Conservation (phyloP, 1,140 invertebrate species). For the Hyphantria cunea region DNA sequence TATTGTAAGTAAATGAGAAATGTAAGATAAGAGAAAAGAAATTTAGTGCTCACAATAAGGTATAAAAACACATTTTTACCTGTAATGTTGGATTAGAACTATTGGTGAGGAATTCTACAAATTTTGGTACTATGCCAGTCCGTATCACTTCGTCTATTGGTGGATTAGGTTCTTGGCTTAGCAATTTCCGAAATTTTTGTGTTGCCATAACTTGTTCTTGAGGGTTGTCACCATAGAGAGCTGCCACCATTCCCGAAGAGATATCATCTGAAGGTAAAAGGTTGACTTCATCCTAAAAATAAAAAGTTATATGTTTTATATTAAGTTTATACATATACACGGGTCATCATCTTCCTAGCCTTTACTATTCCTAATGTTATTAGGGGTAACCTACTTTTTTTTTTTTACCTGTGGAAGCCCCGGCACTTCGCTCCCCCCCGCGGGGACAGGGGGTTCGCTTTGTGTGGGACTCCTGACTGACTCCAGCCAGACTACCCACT, state of each 20-base stretch:
- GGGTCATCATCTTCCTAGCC: no score
- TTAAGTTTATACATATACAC: neutral
- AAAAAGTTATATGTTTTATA: constrained; percentile 9
- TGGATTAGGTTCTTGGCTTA: constrained; percentile 98
- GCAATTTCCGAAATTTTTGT: constrained; percentile 96
- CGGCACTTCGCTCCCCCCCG: no score
- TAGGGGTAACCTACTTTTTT: no score
- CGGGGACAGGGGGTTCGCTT: no score
- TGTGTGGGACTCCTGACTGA: no score
- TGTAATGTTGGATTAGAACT: constrained; percentile 92
- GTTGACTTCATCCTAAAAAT: constrained; percentile 62
- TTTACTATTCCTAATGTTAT: no score
- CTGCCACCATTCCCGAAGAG: constrained; percentile 91
- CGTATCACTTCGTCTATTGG: constrained; percentile 99
- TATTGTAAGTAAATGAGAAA: no score
- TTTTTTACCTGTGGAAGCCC: no score
- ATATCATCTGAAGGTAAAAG: constrained; percentile 78
- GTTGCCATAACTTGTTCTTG: constrained; percentile 94
- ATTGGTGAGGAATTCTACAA: constrained; percentile 96
- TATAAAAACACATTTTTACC: no score
- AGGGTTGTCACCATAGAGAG: constrained; percentile 91
- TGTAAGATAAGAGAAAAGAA: no score
- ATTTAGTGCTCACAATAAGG: no score
- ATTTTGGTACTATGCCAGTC: constrained; percentile 97
- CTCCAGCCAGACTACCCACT: no score